Conservation (phyloP, 2,888 invertebrate species). For the Cryptus armator region DNA sequence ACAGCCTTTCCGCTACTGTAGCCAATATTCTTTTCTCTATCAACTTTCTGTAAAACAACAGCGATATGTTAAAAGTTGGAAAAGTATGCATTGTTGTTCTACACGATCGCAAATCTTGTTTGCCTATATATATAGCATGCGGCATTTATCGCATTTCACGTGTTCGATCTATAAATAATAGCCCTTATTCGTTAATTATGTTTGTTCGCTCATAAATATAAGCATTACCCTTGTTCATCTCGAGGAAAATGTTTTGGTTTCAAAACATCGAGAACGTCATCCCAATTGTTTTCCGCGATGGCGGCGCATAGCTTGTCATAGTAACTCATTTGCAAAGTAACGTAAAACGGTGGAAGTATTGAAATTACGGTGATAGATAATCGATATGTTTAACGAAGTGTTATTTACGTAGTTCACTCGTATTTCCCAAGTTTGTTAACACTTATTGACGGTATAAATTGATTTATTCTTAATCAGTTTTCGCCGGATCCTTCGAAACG, state of each 20-base stretch:
- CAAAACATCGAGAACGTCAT: conserved; percentile 72
- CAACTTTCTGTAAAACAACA: conserved; percentile 71
- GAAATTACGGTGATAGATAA: too few species aligned
- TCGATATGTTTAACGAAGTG: neutral
- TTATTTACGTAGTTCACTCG: neutral
- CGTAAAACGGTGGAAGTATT: neutral
- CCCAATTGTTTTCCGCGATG: conserved; percentile 73
- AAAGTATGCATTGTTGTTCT: conserved; percentile 14
- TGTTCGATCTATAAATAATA: neutral
- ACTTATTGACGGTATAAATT: neutral
- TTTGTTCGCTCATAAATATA: neutral
- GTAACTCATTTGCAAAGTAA: conserved; percentile 64
- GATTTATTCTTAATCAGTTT: neutral
- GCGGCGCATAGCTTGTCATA: conserved; percentile 64
- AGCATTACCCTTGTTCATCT: conserved; percentile 67
- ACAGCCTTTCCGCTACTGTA: conserved; percentile 77
- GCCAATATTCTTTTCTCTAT: conserved; percentile 72
- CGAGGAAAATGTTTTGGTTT: conserved; percentile 76
- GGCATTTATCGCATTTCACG: too few species aligned
- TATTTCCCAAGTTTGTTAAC: neutral
- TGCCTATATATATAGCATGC: neutral
- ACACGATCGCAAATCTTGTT: neutral
- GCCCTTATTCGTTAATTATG: neutral
- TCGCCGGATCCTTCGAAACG: neutral
- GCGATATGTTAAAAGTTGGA: neutral